Evolutionary conservation across 2,888 invertebrate genomes (phyloP), one percentile per base, ranked within the genome.

Genomic region (Autographa pulchrina): DNA sequence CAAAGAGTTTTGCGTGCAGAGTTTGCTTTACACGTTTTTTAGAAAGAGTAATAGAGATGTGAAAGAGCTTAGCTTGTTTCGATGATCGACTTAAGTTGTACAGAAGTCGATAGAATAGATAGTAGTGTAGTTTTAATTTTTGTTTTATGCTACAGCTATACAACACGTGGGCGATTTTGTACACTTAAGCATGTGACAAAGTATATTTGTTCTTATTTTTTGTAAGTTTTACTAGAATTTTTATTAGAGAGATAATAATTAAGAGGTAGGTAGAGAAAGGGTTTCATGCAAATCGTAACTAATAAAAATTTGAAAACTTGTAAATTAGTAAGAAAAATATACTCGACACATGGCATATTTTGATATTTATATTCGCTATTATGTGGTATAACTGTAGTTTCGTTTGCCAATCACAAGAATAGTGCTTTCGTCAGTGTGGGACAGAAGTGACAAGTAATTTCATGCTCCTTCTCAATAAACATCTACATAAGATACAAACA

Each of bases 401-500:
- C 38, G 52, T 14, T 16, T 38, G 62, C 64, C 60, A 64, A 66
- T 70, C 32, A 56, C 67, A 67, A 77, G 74, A 77, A 65, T 60
- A 82, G 74, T 82, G 86, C 84, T 74, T 76, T 61, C 85, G 78
- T 82, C 68, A 82, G 77, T 80, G 80, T 82, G 78, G 84, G 81
- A 84, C 69, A 86, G 81, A 87, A 73, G 78, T 78, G 72, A 82
- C 71, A 86, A 88, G 93, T 93, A 94, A 95, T 94, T 94, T 93
- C 95, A 94, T 94, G 94, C 95, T 95, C 94, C 83, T 87, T 75
- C 80, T 83, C 66, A 75, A 80, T 84, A 85, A 89, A 91, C 88
- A 92, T 91, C 94, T 95, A 95, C 93, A 74, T 79, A 85, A 86
- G 72, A 87, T 84, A 89, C 79, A 85, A 85, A 85, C 75, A 81